Base-by-base conservation (phyloP, 2,888 invertebrate genomes). In the Philhelius pedissequus region DNA sequence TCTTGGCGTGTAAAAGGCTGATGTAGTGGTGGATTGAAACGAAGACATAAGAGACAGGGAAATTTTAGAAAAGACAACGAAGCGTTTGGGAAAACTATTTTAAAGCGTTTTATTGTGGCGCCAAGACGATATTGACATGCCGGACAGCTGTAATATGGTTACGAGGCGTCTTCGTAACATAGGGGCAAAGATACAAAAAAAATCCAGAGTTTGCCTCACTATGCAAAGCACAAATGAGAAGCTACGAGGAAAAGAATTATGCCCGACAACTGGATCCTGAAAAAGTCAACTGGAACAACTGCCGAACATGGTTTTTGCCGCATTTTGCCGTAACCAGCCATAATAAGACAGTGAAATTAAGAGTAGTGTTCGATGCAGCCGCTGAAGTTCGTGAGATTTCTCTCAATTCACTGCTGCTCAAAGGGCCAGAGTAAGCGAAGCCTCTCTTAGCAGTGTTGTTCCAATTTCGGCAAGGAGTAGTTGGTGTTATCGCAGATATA, bases 361-460 rank as follows among this genome's bases (percentile, higher is more conserved):
- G n/a, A n/a, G n/a, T n/a, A n/a, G n/a, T n/a, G n/a, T n/a, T 35
- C 13, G 35, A 2, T 5, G 11, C 13, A 1, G 13, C 35, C 35
- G 35, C 11, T 4, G 35, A 35, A 35, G 35, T 35, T 35, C 3
- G 3, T 4, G 35, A 4, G 35, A 35, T 13, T 13, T 13, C 13
- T 13, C 35, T 35, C 13, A 35, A 35, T 13, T 35, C 35, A 13
- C 11, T 35, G 35, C 35, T 35, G 3, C 35, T 35, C 6, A 78
- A 84, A 9, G 90, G 90, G 1, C 89, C 90, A 0, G 89, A 89
- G 54, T 56, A 89, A 5, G 79, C 88, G 1, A 80, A 87, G 15
- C 86, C 89, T 4, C 70, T 91, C 22, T 77, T 35, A 35, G 11
- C 13, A 35, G 35, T 35, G 1, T 35, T 35, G 35, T 35, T 35